A percentile compares a stretch with the other conserved stretches of the same genome.
phyloP scores from a whole-genome alignment of 2,888 invertebrate species.

The Scaptomyza parva region DNA sequence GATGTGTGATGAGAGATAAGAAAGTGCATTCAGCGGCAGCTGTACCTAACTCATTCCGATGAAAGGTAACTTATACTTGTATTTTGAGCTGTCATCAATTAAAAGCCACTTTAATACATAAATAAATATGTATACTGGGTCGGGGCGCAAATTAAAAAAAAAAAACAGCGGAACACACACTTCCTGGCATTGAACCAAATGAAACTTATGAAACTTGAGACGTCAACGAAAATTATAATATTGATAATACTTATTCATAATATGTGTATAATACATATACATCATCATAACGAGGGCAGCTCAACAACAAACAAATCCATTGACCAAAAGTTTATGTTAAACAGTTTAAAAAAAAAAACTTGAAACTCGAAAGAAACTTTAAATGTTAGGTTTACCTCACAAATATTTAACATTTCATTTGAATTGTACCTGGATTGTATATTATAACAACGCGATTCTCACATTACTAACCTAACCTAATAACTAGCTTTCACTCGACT shows the following conservation, averaged over 20 bases:
- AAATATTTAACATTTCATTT: no score
- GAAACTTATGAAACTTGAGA: slow-evolving; percentile 66
- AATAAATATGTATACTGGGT: slow-evolving; percentile 43
- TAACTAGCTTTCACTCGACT: background rate
- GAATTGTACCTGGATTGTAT: no score
- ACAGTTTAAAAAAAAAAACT: no score
- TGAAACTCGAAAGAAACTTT: no score
- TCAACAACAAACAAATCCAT: slow-evolving; percentile 5
- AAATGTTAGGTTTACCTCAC: no score
- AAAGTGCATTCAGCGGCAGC: slow-evolving; percentile 2
- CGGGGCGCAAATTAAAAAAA: slow-evolving; percentile 20
- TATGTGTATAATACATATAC: slow-evolving; percentile 5
- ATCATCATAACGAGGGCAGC: slow-evolving; percentile 39
- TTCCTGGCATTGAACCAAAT: slow-evolving; percentile 76
- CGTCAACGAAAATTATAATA: slow-evolving; percentile 46
- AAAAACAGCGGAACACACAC: slow-evolving; percentile 67
- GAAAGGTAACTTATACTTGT: slow-evolving; percentile 52
- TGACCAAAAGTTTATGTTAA: background rate
- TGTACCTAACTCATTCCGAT: slow-evolving; percentile 23
- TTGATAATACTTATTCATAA: slow-evolving; percentile 54
- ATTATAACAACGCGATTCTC: background rate
- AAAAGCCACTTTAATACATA: slow-evolving; percentile 40
- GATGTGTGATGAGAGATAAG: background rate
- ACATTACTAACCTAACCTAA: slow-evolving; percentile 1
- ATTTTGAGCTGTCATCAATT: slow-evolving; percentile 52